Conservation (phyloP, 2,888 invertebrate genomes). For the Pyrgus malvae region DNA sequence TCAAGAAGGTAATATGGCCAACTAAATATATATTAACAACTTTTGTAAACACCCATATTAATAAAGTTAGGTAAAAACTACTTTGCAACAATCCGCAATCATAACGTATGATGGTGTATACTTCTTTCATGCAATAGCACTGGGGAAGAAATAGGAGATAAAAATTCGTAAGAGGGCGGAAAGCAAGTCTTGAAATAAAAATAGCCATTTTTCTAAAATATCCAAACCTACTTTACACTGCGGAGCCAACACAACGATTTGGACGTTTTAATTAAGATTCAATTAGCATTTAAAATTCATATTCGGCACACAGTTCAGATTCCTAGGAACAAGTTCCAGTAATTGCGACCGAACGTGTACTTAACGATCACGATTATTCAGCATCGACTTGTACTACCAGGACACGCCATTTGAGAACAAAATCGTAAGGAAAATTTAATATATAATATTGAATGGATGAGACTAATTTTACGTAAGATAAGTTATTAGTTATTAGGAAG, state of each 20-base stretch:
- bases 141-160: no score
- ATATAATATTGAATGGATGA: no score
- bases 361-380: conserved; percentile 19
- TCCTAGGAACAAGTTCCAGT: conserved; percentile 52
- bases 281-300: conserved; percentile 50
- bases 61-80: no score
- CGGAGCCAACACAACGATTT: conserved; percentile 21
- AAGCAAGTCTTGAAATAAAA: neutral
- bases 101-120: no score
- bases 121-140: no score
- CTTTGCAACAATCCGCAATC: no score
- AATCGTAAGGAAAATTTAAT: neutral
- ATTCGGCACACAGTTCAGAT: conserved; percentile 38
- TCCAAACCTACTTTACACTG: neutral
- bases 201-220: neutral
- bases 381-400: neutral
- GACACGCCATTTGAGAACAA: neutral
- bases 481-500: no score
- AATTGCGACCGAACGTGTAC: conserved; percentile 40
- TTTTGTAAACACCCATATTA: no score
- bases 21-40: no score
- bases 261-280: conserved; percentile 44
- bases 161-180: no score
- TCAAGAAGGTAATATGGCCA: no score
- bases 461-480: no score